These are phyloP conservation scores for Smittia aterrima DNA, from an alignment of 2,888 invertebrate genomes.

Conservation along the genomic window DNA sequence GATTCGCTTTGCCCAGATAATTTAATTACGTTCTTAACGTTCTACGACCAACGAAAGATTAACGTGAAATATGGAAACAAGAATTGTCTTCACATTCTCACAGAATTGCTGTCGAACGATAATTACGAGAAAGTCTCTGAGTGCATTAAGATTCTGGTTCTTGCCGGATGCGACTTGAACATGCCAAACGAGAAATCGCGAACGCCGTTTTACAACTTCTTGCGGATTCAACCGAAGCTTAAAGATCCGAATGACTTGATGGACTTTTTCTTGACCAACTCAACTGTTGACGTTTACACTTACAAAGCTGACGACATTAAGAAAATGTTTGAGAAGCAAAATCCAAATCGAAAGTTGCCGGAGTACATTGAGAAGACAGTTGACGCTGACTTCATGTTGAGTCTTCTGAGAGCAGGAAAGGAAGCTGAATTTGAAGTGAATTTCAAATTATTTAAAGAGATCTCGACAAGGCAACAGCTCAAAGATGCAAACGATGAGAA, in stretches of 20 bases:
- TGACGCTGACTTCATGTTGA: slow-evolving; percentile 14
- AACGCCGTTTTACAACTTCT: slow-evolving; percentile 21
- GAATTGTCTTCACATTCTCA: slow-evolving; percentile 47
- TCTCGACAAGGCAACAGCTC: not conserved
- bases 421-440: not conserved
- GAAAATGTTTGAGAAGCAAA: not conserved
- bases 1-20: slow-evolving; percentile 52
- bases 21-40: slow-evolving; percentile 46
- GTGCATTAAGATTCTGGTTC: slow-evolving; percentile 50
- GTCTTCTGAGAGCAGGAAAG: not conserved
- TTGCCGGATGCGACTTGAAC: slow-evolving; percentile 51
- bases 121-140: slow-evolving; percentile 46
- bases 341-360: not conserved
- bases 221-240: slow-evolving; percentile 12
- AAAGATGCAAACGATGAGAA: slow-evolving; percentile 15
- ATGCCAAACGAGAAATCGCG: slow-evolving; percentile 46
- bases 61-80: slow-evolving; percentile 23
- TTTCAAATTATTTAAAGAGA: slow-evolving; percentile 30
- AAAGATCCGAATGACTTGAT: slow-evolving; percentile 45
- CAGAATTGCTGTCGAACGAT: slow-evolving; percentile 47
- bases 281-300: slow-evolving; percentile 48
- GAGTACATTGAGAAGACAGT: not conserved
- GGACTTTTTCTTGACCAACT: slow-evolving; percentile 47
- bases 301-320: slow-evolving; percentile 49
- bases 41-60: slow-evolving; percentile 24